Evolutionary conservation across 2,888 invertebrate genomes (phyloP).

Genomic region (Drosophila kanekoi): DNA sequence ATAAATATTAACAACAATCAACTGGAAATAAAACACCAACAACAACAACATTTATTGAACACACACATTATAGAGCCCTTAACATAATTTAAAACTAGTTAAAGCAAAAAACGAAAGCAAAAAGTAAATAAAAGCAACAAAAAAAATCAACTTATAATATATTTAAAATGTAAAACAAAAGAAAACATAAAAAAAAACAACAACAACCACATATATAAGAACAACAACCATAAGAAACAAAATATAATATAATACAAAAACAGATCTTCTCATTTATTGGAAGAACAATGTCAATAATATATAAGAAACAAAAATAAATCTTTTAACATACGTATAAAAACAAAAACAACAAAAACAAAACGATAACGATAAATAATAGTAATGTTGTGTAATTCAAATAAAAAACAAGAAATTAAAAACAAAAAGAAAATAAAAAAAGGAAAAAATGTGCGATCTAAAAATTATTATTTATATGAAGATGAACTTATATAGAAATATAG

Average conservation of each 20-base stretch:
- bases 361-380: conserved; percentile 72
- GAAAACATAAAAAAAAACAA: conserved; percentile 27
- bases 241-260: conserved; percentile 28
- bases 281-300: conserved; percentile 78
- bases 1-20: conserved; percentile 50
- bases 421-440: conserved; percentile 29
- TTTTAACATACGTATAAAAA: conserved; percentile 69
- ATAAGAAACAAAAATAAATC: conserved; percentile 67
- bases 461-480: conserved; percentile 76
- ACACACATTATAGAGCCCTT: conserved; percentile 43
- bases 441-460: conserved; percentile 72
- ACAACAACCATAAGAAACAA: conserved; percentile 34
- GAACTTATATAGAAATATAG: conserved; percentile 80
- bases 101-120: conserved; percentile 39
- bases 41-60: conserved; percentile 30
- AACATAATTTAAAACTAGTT: conserved; percentile 57
- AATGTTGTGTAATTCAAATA: conserved; percentile 80
- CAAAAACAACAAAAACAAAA: conserved; percentile 34
- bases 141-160: conserved; percentile 32
- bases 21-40: conserved; percentile 37
- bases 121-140: conserved; percentile 25
- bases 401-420: conserved; percentile 58
- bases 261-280: conserved; percentile 64
- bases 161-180: conserved; percentile 43
- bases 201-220: conserved; percentile 35